These are phyloP conservation scores for Acanthisitta chloris DNA, from an alignment of 2,113 vertebrate species.

Conservation along the genomic window DNA sequence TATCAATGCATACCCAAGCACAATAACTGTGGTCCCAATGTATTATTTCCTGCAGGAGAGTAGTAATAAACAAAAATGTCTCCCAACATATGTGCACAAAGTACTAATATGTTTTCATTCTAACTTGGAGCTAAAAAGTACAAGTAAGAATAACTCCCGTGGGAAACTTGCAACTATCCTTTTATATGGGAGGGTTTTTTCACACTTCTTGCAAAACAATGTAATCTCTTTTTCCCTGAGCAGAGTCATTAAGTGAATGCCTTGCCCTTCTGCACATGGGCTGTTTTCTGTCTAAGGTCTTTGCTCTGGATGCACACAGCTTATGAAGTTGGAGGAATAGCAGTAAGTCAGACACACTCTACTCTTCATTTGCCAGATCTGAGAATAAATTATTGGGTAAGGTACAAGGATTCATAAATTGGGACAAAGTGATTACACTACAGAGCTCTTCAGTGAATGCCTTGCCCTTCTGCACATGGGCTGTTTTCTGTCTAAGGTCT, in stretches of 20 bases:
- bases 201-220: not conserved
- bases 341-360: not conserved
- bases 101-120: not conserved
- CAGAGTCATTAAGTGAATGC: not conserved
- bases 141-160: not conserved
- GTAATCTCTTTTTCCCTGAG: not conserved
- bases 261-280: not conserved
- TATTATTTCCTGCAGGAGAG: not conserved
- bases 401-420: not conserved
- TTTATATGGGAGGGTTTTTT: not conserved
- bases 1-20: not conserved
- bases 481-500: not conserved
- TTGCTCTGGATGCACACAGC: not conserved
- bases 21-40: not conserved
- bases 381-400: not conserved
- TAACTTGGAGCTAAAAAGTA: not conserved
- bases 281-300: not conserved
- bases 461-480: not conserved
- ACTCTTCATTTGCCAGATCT: not conserved
- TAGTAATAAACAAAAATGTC: not conserved
- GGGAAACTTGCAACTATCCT: not conserved
- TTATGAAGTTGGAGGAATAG: not conserved
- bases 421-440: too few species aligned
- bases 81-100: not conserved
- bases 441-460: not conserved